These are phyloP conservation scores for Atrichornis clamosus DNA, from an alignment of 2,113 vertebrate species.

Conservation along the genomic window DNA sequence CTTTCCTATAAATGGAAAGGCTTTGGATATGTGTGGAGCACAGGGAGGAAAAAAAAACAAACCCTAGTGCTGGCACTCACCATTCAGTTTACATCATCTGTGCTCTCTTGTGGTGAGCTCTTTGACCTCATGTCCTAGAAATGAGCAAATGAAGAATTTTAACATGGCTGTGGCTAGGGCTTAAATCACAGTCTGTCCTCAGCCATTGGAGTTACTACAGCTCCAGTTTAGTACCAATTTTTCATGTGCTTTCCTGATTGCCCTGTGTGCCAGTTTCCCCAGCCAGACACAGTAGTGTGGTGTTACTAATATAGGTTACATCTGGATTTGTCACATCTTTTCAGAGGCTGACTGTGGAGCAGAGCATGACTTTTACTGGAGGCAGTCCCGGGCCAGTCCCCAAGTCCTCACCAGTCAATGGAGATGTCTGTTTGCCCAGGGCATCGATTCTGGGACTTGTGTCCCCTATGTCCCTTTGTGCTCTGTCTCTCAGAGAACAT, in stretches of 20 bases:
- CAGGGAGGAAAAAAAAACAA: neutral
- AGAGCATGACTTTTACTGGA: neutral
- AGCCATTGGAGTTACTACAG: neutral
- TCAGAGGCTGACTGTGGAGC: neutral
- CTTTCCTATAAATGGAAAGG: constrained; percentile 38
- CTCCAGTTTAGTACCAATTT: neutral
- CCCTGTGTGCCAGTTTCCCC: neutral
- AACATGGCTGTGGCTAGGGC: neutral
- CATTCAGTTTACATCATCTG: neutral
- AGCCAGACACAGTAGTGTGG: neutral
- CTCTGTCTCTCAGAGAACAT: neutral
- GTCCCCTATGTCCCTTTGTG: neutral
- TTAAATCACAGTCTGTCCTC: neutral
- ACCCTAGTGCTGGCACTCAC: neutral
- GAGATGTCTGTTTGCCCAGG: neutral
- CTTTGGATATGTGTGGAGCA: neutral
- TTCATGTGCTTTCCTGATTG: neutral
- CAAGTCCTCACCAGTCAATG: neutral
- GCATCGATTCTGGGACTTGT: neutral
- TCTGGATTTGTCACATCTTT: neutral
- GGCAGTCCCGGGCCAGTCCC: neutral
- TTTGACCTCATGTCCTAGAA: constrained; percentile 45
- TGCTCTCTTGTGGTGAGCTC: constrained; percentile 10
- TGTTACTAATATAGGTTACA: neutral
- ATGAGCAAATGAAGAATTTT: neutral